These are phyloP conservation scores for Tyrophagus putrescentiae DNA, from an alignment of 1,140 invertebrate species.

Conservation along the genomic window DNA sequence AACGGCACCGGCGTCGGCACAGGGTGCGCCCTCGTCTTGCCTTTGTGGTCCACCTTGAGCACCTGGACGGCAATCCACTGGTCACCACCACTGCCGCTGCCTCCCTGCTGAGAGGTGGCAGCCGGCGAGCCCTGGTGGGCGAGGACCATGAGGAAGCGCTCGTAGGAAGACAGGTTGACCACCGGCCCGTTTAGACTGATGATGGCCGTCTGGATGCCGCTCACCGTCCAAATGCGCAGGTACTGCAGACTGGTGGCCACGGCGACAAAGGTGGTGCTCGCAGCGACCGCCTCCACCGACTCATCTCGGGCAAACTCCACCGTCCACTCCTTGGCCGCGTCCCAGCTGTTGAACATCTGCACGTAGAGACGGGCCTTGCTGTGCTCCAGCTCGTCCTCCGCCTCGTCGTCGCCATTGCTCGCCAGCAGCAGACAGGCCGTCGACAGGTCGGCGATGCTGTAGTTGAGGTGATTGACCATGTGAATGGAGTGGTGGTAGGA, in stretches of 20 bases:
- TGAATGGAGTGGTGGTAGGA: constrained; percentile 76
- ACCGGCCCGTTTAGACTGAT: constrained; percentile 53
- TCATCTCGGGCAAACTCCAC: constrained; percentile 56
- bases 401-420: constrained; percentile 42
- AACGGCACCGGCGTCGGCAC: constrained; percentile 36
- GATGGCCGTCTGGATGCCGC: constrained; percentile 67
- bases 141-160: constrained; percentile 53
- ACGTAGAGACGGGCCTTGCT: constrained; percentile 50
- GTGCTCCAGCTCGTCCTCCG: constrained; percentile 13
- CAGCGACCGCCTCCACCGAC: constrained; percentile 38
- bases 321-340: constrained; percentile 74
- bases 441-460: constrained; percentile 69
- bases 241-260: constrained; percentile 54
- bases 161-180: constrained; percentile 50
- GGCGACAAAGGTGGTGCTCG: constrained; percentile 39
- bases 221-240: constrained; percentile 63
- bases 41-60: constrained; percentile 12
- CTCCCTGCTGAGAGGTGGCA: neutral
- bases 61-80: constrained; percentile 17
- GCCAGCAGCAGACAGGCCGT: constrained; percentile 59
- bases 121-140: constrained; percentile 49
- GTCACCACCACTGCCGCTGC: constrained; percentile 35
- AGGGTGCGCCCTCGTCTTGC: constrained; percentile 26
- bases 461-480: constrained; percentile 58
- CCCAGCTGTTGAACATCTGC: constrained; percentile 55